These are phyloP conservation scores for Leucopsar rothschildi DNA, from an alignment of 2,113 vertebrate species.

Conservation along the genomic window DNA sequence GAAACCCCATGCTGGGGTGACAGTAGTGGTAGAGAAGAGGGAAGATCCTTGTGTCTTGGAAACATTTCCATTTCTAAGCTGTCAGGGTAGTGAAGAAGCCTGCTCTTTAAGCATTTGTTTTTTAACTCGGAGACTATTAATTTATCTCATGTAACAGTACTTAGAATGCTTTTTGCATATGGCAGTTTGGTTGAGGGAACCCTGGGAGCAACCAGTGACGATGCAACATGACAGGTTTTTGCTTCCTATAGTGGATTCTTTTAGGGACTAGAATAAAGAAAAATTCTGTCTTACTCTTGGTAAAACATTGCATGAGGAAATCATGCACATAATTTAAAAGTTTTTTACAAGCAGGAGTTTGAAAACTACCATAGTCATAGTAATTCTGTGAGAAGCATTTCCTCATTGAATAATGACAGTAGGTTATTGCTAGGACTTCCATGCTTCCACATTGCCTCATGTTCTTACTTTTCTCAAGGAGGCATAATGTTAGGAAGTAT, in stretches of 20 bases:
- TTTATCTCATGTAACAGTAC: not conserved
- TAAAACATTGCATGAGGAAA: not conserved
- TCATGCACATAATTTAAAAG: not conserved
- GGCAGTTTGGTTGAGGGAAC: not conserved
- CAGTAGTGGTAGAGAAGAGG: not conserved
- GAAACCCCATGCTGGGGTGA: not conserved
- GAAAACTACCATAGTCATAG: not conserved
- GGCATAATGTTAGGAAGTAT: not conserved
- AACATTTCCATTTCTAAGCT: not conserved
- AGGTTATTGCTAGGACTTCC: not conserved
- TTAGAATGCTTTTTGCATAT: not conserved
- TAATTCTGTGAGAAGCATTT: not conserved
- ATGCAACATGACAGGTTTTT: not conserved
- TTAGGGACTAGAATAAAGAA: not conserved
- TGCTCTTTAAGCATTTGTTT: not conserved
- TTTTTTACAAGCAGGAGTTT: not conserved
- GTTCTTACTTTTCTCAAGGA: not conserved
- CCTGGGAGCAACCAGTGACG: not conserved
- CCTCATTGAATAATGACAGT: not conserved
- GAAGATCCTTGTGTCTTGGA: not conserved
- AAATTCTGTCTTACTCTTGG: not conserved
- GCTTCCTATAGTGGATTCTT: not conserved
- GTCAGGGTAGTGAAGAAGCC: not conserved
- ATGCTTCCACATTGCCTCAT: not conserved
- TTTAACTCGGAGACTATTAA: not conserved